Conservation (phyloP, 2,113 vertebrate genomes). For the Pseudorasbora parva region DNA sequence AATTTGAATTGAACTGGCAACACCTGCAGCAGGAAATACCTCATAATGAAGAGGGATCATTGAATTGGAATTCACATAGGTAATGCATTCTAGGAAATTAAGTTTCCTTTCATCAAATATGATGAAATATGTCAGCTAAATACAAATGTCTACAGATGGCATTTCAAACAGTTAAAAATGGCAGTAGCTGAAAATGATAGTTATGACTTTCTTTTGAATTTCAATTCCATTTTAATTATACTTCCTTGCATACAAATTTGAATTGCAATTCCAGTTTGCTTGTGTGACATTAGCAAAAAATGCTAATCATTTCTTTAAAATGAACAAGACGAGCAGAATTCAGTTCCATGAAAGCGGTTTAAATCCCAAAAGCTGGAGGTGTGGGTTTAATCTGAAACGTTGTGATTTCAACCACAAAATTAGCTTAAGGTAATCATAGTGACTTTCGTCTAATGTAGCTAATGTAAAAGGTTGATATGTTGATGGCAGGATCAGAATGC, state of each 20-base stretch:
- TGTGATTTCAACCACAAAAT: background rate
- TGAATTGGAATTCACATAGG: background rate
- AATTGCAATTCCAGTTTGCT: background rate
- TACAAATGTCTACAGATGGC: background rate
- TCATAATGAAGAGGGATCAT: background rate
- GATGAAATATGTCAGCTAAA: background rate
- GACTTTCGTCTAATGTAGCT: constrained; percentile 15
- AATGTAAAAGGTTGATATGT: constrained; percentile 21
- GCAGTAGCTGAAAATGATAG: too few species aligned
- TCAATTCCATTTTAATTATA: background rate
- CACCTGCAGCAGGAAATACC: background rate
- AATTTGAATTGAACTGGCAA: background rate
- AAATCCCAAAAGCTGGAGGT: background rate
- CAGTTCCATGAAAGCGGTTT: background rate
- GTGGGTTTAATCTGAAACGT: background rate
- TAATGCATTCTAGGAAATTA: background rate
- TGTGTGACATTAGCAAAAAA: background rate
- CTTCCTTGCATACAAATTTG: background rate
- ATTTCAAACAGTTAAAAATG: background rate
- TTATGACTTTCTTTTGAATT: too few species aligned
- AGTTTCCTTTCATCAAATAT: background rate
- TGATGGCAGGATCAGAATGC: constrained; percentile 15
- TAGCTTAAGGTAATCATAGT: background rate
- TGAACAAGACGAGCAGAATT: background rate
- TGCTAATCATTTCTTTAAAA: background rate